These are phyloP conservation scores for Lasioglossum oenotherae DNA, from an alignment of 2,888 invertebrate species.

Conservation along the genomic window DNA sequence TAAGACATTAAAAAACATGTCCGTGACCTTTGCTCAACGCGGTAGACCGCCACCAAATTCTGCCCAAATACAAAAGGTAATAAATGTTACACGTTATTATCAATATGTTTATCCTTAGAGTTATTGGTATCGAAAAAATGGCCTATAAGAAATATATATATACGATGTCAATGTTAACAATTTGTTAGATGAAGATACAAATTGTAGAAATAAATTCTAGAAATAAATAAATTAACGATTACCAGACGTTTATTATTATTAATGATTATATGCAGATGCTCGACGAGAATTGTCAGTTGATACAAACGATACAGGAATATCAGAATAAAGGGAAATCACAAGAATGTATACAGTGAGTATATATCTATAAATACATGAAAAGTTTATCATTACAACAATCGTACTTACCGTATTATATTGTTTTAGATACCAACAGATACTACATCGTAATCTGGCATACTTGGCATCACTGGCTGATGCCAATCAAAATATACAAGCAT, in stretches of 20 bases:
- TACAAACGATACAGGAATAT: constrained; percentile 98
- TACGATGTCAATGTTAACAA: neutral
- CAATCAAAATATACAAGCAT: constrained; percentile 95
- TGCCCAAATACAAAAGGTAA: constrained; percentile 92
- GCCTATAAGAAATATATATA: neutral
- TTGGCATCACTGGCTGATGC: constrained; percentile 98
- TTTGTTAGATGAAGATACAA: neutral
- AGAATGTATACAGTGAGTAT: constrained; percentile 94
- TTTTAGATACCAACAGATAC: constrained; percentile 92
- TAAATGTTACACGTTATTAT: constrained; percentile 16
- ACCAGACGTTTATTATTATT: neutral
- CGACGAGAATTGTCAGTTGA: constrained; percentile 98
- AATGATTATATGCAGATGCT: constrained; percentile 89
- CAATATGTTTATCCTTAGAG: neutral
- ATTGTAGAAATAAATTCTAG: neutral
- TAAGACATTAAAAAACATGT: constrained; percentile 85
- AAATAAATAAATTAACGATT: constrained; percentile 2
- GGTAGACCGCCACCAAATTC: constrained; percentile 91
- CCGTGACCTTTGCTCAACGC: constrained; percentile 90
- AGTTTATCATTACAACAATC: neutral
- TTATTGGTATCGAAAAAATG: neutral
- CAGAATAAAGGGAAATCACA: constrained; percentile 97
- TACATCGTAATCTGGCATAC: constrained; percentile 98
- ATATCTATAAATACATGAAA: neutral
- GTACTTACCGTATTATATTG: neutral